phyloP scores from a whole-genome alignment of 2,113 vertebrate genomes.

The Corvus cornix region DNA sequence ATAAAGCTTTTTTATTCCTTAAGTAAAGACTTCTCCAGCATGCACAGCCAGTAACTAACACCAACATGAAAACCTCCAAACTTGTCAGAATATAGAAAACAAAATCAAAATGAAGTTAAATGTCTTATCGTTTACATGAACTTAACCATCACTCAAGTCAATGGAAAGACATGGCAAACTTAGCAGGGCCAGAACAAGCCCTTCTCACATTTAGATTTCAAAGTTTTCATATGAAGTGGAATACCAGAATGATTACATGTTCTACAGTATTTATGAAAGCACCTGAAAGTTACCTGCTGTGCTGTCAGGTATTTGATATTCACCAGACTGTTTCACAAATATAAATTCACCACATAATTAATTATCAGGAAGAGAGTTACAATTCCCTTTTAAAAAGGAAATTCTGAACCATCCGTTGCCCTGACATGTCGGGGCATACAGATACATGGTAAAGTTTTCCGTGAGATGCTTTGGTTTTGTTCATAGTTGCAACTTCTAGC shows the following conservation, averaged over 20 bases:
- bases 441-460: not conserved
- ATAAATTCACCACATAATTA: not conserved
- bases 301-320: not conserved
- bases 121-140: not conserved
- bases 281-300: not conserved
- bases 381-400: not conserved
- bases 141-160: not conserved
- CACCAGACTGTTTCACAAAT: not conserved
- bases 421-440: not conserved
- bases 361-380: not conserved
- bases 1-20: not conserved
- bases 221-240: not conserved
- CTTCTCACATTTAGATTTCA: not conserved
- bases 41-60: not conserved
- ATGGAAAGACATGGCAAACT: not conserved
- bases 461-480: not conserved
- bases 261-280: not conserved
- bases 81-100: not conserved
- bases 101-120: not conserved
- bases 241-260: not conserved
- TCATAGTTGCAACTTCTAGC: not conserved
- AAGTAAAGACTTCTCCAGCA: not conserved
- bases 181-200: not conserved
- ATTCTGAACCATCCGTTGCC: not conserved
- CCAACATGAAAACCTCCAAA: not conserved